phyloP scores from a whole-genome alignment of 2,888 invertebrate species.

The Platycheirus rosarum region DNA sequence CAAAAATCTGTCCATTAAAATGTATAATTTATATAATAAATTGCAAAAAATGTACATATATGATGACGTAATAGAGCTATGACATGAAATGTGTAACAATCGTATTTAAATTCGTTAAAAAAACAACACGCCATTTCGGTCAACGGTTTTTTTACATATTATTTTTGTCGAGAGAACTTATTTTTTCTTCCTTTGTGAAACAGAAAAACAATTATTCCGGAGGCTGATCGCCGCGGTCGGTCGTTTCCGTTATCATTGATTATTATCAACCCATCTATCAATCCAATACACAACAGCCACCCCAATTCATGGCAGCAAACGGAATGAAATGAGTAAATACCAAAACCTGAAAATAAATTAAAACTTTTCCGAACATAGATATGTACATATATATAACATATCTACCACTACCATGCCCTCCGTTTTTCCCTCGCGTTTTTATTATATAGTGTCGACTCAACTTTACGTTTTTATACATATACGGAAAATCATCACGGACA shows the following conservation, averaged over 20 bases:
- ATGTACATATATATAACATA: too few species aligned
- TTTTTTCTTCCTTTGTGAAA: too few species aligned
- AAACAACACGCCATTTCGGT: slow-evolving; percentile 28
- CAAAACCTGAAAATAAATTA: slow-evolving; percentile 69
- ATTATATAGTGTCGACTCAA: slow-evolving; percentile 14
- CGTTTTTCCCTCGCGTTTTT: slow-evolving; percentile 8
- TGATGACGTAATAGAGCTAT: slow-evolving; percentile 19
- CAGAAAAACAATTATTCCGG: slow-evolving; percentile 47
- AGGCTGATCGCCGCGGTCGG: slow-evolving; percentile 62
- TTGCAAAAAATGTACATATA: background rate
- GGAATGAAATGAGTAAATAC: slow-evolving; percentile 68
- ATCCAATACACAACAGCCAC: slow-evolving; percentile 62
- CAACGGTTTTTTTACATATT: slow-evolving; percentile 2
- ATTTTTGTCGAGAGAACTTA: too few species aligned
- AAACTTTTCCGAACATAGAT: slow-evolving; percentile 46
- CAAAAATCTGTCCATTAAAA: slow-evolving; percentile 37
- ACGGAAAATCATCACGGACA: slow-evolving; percentile 30
- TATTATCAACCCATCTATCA: slow-evolving; percentile 67
- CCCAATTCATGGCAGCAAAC: slow-evolving; percentile 67
- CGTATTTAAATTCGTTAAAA: background rate
- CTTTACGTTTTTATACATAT: slow-evolving; percentile 1
- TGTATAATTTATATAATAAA: slow-evolving; percentile 12
- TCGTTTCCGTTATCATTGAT: slow-evolving; percentile 69
- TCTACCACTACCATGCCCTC: too few species aligned
- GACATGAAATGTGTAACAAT: background rate